These are phyloP conservation scores for Hydropotes inermis DNA, from an alignment of 2,113 vertebrate genomes.

Conservation along the genomic window DNA sequence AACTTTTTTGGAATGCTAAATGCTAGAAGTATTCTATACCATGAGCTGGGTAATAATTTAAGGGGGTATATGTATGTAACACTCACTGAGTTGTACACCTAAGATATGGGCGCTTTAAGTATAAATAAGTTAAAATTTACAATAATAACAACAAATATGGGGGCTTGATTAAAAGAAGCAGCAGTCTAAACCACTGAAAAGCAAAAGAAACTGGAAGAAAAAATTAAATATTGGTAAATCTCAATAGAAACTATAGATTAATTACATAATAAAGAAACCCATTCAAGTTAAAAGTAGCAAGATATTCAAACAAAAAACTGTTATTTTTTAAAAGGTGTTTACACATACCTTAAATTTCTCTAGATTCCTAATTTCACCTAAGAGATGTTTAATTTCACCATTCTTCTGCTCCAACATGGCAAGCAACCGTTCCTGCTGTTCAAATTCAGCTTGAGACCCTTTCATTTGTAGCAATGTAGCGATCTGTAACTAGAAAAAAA, in stretches of 20 bases:
- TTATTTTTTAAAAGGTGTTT: neutral
- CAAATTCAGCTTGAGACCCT: constrained; percentile 89
- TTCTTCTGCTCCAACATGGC: constrained; percentile 94
- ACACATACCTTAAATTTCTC: constrained; percentile 89
- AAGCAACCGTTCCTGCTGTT: constrained; percentile 92
- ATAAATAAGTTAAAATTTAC: neutral
- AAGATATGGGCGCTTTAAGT: neutral
- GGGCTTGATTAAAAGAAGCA: neutral
- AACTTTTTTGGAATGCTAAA: neutral
- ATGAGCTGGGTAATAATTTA: neutral
- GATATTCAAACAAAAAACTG: neutral
- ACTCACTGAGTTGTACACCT: neutral
- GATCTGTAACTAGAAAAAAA: constrained; percentile 88
- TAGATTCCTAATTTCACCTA: constrained; percentile 88
- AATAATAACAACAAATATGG: neutral
- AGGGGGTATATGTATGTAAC: neutral
- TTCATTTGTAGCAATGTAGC: constrained; percentile 93
- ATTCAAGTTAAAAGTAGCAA: neutral
- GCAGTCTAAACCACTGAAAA: neutral
- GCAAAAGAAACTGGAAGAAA: neutral
- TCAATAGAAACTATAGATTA: neutral
- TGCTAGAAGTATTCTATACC: neutral
- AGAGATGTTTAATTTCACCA: constrained; percentile 90
- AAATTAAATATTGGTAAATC: neutral
- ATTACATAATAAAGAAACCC: neutral